Evolutionary conservation across 2,797 vertebrate genomes (phyloP).

Genomic region (Phataginus tetradactyla): DNA sequence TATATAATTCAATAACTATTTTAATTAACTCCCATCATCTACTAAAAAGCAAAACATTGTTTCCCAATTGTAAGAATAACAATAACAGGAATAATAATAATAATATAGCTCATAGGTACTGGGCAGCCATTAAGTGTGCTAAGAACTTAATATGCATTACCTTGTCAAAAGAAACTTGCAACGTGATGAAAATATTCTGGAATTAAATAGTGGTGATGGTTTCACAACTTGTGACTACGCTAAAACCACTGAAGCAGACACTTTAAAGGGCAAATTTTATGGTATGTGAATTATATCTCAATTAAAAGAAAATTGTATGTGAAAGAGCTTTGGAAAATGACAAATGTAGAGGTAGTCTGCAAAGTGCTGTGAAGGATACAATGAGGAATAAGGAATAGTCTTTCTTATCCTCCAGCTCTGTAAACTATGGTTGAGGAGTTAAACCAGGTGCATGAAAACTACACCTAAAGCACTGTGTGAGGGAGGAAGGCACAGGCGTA

Average conservation of each 20-base stretch:
- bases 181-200: not conserved
- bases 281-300: not conserved
- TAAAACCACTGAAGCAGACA: not conserved
- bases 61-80: not conserved
- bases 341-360: not conserved
- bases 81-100: not conserved
- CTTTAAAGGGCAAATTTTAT: conserved; percentile 29
- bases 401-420: not conserved
- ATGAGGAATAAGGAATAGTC: not conserved
- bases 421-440: not conserved
- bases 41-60: not conserved
- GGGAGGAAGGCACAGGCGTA: not conserved
- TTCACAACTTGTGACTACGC: not conserved
- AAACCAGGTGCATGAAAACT: not conserved
- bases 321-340: not conserved
- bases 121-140: not conserved
- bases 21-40: not conserved
- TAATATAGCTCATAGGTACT: not conserved
- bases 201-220: not conserved
- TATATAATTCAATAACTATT: not conserved
- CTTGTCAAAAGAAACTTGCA: conserved; percentile 33
- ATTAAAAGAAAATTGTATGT: not conserved
- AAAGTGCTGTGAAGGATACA: not conserved
- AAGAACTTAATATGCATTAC: not conserved
- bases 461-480: not conserved